Base-by-base conservation (phyloP, 1,140 invertebrate genomes). In the Gryon sp. region DNA sequence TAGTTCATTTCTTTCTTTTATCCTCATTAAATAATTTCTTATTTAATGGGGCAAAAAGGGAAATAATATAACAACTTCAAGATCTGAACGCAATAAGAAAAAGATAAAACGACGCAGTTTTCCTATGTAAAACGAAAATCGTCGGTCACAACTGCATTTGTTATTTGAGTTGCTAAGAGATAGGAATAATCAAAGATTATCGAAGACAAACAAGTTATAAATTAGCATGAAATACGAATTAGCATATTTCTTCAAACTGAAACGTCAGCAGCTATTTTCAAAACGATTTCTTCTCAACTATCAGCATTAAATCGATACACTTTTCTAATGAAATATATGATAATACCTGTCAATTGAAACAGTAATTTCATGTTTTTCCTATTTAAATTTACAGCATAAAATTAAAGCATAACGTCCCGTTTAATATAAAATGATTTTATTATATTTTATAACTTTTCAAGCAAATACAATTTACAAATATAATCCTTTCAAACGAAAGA, bases 211-310 rank as follows among this genome's bases (percentile, higher is more conserved):
- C 53, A 45, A 59, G 38, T 6, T 24, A 2, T 19, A 40, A 20
- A 59, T 59, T 59, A 59, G 18, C 40, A 43, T 45, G 26, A 45
- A 45, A 16, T 1, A 1, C 9, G 12, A 20, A 45, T 59, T 59
- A 45, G 8, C 55, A 59, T 59, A 45, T 32, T 59, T 59, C 53
- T 28, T 43, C 24, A 20, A 41, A 41, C 20, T 9, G 1, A 7
- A 32, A 9, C 11, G 53, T 43, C 46, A 22, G 30, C 16, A 52
- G 48, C 11, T 22, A 11, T 28, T 50, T 40, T 18, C n/a, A 16
- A 55, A 18, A 53, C 32, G 24, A 53, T 36, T 20, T 30, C 5
- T 2, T 55, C 9, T 19, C 30, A 19, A 30, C 41, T 12, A 15
- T 57, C 38, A 36, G 41, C 30, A 30, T 43, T 40, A 28, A 28